Evolutionary conservation across 2,113 vertebrate species (phyloP), one percentile per base, ranked within the genome.

Genomic region (Oophaga pumilio): DNA sequence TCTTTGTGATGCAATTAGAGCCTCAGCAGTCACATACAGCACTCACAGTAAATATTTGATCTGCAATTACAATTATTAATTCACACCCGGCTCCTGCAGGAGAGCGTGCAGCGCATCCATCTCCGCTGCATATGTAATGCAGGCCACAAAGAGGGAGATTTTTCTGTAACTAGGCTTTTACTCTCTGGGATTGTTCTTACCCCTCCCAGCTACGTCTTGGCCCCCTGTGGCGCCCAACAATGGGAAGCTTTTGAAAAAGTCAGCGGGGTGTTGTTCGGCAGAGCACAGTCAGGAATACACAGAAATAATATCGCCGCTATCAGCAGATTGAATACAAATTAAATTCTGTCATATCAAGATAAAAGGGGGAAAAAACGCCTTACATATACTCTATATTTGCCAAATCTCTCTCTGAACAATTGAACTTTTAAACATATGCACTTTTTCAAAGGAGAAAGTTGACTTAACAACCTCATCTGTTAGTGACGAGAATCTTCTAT

Each of bases 231-330:
- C 20, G 74, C 8, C 12, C 24, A 83, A 66, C 88, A 59, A 85
- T 78, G 52, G 77, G 73, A 83, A 33, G 56, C 20, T 33, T 82
- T 82, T 62, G 60, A 82, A 52, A 43, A 52, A 82, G 9, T 20
- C 78, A 80, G 78, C 57, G 13, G 56, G 78, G 78, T 33, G 78
- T 28, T 79, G 77, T 22, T n/a, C 80, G n/a, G 62, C 43, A 24
- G 62, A 62, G 80, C 33, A 26, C 59, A 64, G 57, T 49, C 79
- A 82, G 79, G 79, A 15, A 64, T 82, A 62, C 59, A 50, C 59
- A 62, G 78, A 82, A 64, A 82, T 79, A 79, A 79, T 79, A 79
- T 79, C 26, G 52, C 17, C 56, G 17, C 78, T 62, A 80, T 82
- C 80, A 66, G 80, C 80, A 68, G 60, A 82, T 14, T 66, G 80